Percentiles rank a stretch among this genome's conserved stretches.
These are phyloP conservation scores for Tapera naevia DNA, from an alignment of 2,797 vertebrate genomes.

Conservation along the genomic window DNA sequence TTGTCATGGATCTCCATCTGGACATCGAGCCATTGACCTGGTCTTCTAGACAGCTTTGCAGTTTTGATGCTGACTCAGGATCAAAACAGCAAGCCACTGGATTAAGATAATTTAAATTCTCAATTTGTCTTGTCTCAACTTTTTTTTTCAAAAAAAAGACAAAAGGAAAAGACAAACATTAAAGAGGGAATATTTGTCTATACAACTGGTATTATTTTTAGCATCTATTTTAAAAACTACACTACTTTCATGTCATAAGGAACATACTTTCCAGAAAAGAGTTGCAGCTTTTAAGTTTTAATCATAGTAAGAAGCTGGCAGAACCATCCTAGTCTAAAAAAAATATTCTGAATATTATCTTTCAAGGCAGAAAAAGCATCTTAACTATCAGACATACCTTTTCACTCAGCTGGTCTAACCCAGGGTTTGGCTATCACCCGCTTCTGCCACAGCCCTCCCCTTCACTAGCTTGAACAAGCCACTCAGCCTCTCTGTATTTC, in stretches of 20 bases:
- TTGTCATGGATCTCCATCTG: no score
- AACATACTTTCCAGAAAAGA: not conserved
- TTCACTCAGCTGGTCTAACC: not conserved
- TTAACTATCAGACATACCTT: not conserved
- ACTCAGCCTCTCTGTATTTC: not conserved
- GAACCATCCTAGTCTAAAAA: not conserved
- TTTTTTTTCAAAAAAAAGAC: not conserved
- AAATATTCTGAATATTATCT: not conserved
- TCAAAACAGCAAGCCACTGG: not conserved
- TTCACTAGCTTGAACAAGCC: not conserved
- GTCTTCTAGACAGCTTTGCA: slow-evolving; percentile 1
- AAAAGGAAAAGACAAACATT: not conserved
- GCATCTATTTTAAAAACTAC: not conserved
- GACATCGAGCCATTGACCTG: not conserved
- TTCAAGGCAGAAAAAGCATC: not conserved
- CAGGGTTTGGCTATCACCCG: not conserved
- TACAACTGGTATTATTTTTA: not conserved
- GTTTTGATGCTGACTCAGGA: slow-evolving; percentile 1
- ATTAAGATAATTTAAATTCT: not conserved
- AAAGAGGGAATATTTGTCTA: not conserved
- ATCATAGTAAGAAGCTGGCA: not conserved
- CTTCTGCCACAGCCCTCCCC: not conserved
- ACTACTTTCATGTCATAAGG: not conserved
- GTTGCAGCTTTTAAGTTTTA: not conserved
- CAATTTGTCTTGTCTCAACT: not conserved